Conservation (phyloP, 2,888 invertebrate genomes). For the Coenonympha glycerion region DNA sequence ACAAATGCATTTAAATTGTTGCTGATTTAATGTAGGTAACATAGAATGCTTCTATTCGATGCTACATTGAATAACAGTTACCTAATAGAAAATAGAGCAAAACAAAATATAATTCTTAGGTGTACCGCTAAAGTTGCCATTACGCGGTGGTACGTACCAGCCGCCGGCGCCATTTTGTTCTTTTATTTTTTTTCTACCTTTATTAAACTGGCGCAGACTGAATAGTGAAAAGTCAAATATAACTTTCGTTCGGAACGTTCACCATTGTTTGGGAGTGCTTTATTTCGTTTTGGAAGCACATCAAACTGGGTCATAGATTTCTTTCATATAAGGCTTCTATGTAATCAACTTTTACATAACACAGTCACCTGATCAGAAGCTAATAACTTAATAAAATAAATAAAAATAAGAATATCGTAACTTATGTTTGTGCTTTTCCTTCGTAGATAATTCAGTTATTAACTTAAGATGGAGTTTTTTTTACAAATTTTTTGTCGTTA, state of each 20-base stretch:
- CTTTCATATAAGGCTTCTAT: constrained; percentile 4
- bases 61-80: constrained; percentile 39
- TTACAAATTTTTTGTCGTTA: too few relatives aligned
- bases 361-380: too few relatives aligned
- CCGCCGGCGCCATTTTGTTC: constrained; percentile 26
- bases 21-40: too few relatives aligned
- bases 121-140: constrained; percentile 25
- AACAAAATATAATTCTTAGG: constrained; percentile 26
- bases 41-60: neutral
- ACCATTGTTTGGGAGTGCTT: constrained; percentile 16
- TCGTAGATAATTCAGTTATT: too few relatives aligned
- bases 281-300: constrained; percentile 5
- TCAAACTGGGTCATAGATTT: constrained; percentile 12
- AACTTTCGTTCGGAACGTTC: constrained; percentile 23
- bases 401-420: too few relatives aligned
- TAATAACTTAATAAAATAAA: too few relatives aligned
- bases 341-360: neutral
- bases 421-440: too few relatives aligned
- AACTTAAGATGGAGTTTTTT: too few relatives aligned
- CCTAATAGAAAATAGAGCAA: constrained; percentile 32
- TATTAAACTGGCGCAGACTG: constrained; percentile 24
- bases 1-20: neutral
- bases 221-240: constrained; percentile 23
- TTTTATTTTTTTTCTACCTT: constrained; percentile 21
- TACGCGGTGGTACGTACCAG: too few relatives aligned